Conservation (phyloP, 1,140 invertebrate genomes). For the Sarcophaga bullata region DNA sequence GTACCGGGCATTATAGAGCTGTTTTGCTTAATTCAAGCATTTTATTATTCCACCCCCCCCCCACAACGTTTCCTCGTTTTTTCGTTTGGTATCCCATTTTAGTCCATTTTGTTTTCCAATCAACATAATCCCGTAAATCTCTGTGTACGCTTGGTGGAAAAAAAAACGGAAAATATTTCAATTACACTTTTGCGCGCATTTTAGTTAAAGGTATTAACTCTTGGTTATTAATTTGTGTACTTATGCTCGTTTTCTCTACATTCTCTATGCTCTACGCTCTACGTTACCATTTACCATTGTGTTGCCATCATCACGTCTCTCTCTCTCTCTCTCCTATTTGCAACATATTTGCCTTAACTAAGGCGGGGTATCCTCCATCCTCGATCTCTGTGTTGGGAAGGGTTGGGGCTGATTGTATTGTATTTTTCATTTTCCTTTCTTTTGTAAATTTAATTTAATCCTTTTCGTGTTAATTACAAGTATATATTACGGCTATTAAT, state of each 20-base stretch:
- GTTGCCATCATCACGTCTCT: not conserved
- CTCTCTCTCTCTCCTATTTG: not conserved
- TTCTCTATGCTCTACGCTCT: not conserved
- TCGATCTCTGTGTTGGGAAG: not conserved
- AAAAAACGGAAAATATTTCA: not conserved
- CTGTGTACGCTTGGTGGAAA: not conserved
- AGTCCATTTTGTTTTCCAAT: no score
- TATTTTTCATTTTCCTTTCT: conserved; percentile 27
- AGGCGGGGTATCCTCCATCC: no score
- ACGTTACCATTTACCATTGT: not conserved
- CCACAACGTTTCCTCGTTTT: no score
- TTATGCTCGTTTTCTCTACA: not conserved
- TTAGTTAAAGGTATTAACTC: conserved; percentile 16
- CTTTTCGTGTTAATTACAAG: conserved; percentile 38
- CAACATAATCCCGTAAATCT: no score
- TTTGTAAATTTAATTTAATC: conserved; percentile 33
- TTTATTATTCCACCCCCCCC: no score
- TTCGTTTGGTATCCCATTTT: not conserved
- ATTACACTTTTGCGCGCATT: not conserved
- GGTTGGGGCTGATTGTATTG: not conserved
- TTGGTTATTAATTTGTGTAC: conserved; percentile 24
- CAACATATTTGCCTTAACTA: no score
- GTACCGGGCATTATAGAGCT: not conserved
- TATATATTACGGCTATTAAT: conserved; percentile 37
- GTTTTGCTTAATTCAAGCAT: not conserved